phyloP scores from a whole-genome alignment of 1,140 invertebrate species.

The Oncopodura yosiiana region DNA sequence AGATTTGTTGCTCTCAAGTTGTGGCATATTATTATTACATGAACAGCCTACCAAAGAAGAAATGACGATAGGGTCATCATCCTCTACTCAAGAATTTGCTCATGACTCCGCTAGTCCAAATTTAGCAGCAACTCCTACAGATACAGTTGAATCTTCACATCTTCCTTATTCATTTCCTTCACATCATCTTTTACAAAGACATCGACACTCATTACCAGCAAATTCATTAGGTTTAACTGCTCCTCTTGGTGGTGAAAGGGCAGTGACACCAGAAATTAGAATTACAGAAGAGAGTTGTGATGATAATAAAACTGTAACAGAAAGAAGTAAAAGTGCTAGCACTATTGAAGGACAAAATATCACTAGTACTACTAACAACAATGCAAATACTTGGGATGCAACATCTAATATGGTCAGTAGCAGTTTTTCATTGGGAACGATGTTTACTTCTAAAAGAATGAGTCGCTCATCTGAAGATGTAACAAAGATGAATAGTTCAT shows the following conservation, averaged over 20 bases:
- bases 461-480: constrained; percentile 31
- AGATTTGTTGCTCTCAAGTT: too few relatives aligned
- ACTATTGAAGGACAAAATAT: neutral
- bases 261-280: constrained; percentile 55
- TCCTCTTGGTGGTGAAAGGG: constrained; percentile 8
- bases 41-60: neutral
- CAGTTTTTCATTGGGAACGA: neutral
- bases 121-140: neutral
- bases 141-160: neutral
- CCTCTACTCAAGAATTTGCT: constrained; percentile 15
- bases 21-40: constrained; percentile 25
- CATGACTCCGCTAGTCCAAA: constrained; percentile 13
- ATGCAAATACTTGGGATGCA: neutral
- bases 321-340: neutral
- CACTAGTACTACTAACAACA: too few relatives aligned
- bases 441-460: constrained; percentile 21
- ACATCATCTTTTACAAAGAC: constrained; percentile 11
- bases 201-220: constrained; percentile 27
- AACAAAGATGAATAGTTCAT: constrained; percentile 9
- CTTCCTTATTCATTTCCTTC: neutral
- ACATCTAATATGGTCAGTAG: neutral
- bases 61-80: too few relatives aligned
- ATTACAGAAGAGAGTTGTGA: constrained; percentile 37
- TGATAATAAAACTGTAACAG: neutral
- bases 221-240: constrained; percentile 19